phyloP scores from a whole-genome alignment of 2,888 invertebrate species.

The Apamea sordens region DNA sequence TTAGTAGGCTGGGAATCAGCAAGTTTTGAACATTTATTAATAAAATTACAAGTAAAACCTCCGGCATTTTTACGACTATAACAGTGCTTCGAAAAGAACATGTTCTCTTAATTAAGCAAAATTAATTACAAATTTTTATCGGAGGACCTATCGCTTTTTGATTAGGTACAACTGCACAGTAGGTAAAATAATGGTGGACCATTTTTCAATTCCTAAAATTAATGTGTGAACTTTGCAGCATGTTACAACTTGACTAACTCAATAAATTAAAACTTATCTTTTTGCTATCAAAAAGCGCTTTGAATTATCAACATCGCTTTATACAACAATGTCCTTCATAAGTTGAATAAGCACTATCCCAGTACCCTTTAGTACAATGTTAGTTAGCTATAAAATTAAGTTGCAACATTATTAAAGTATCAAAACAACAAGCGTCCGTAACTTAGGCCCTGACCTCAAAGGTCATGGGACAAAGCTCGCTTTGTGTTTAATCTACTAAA shows the following conservation, averaged over 20 bases:
- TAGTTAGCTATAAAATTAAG: constrained; percentile 45
- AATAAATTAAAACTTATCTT: constrained; percentile 12
- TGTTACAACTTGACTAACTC: neutral
- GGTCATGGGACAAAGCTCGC: constrained; percentile 73
- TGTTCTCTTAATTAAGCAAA: neutral
- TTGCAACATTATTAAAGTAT: constrained; percentile 50
- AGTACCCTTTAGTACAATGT: constrained; percentile 10
- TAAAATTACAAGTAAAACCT: neutral
- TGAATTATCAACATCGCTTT: constrained; percentile 3
- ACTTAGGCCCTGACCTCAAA: constrained; percentile 63
- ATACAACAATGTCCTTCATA: constrained; percentile 4
- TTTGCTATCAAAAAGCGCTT: neutral
- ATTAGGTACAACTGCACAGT: neutral
- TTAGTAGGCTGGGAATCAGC: neutral
- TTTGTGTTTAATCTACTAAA: constrained; percentile 73
- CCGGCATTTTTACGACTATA: neutral
- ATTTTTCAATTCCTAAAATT: constrained; percentile 6
- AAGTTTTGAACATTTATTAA: neutral
- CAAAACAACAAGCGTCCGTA: constrained; percentile 59
- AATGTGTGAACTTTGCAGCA: constrained; percentile 7
- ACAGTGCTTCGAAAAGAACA: neutral
- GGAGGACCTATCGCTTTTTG: neutral
- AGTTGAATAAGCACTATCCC: constrained; percentile 11
- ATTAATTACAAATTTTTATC: constrained; percentile 1
- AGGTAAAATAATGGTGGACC: neutral